A percentile compares a stretch with the other conserved stretches of the same genome.
phyloP scores from a whole-genome alignment of 2,113 vertebrate species.

The Bos javanicus region DNA sequence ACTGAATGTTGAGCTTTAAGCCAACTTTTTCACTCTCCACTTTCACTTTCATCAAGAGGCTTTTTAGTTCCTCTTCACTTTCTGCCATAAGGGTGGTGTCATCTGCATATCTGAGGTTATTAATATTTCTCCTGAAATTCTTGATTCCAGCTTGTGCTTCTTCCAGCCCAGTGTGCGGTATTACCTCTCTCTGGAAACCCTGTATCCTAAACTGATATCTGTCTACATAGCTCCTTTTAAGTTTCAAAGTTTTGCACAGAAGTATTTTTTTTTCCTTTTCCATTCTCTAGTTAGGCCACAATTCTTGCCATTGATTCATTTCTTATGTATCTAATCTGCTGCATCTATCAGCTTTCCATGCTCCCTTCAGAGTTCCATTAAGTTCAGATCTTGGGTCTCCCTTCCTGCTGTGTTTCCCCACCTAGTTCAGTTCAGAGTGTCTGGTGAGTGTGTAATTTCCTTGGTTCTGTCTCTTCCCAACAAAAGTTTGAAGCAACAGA shows the following conservation, averaged over 20 bases:
- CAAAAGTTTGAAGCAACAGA: background rate
- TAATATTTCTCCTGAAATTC: too few relatives aligned
- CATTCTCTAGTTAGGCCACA: background rate
- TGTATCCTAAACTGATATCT: background rate
- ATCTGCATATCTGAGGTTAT: too few relatives aligned
- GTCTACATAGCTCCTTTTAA: background rate
- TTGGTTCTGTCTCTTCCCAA: background rate
- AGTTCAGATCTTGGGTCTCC: background rate
- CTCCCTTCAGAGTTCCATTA: background rate
- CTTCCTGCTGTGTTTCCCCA: background rate
- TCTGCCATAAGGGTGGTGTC: too few relatives aligned
- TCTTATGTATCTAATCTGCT: background rate
- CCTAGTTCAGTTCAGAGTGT: background rate
- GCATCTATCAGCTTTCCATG: background rate
- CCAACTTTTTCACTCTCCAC: too few relatives aligned
- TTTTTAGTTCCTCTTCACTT: too few relatives aligned
- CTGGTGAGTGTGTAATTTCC: accelerated
- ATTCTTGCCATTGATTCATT: background rate
- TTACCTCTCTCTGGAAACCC: background rate
- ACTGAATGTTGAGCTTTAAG: too few relatives aligned
- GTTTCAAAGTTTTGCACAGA: background rate
- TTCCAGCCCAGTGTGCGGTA: too few relatives aligned
- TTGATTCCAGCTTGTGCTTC: too few relatives aligned
- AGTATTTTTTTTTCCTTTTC: background rate
- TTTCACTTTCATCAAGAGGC: too few relatives aligned